Evolutionary conservation across 2,113 vertebrate species (phyloP).

Genomic region (Hippocampus zosterae): DNA sequence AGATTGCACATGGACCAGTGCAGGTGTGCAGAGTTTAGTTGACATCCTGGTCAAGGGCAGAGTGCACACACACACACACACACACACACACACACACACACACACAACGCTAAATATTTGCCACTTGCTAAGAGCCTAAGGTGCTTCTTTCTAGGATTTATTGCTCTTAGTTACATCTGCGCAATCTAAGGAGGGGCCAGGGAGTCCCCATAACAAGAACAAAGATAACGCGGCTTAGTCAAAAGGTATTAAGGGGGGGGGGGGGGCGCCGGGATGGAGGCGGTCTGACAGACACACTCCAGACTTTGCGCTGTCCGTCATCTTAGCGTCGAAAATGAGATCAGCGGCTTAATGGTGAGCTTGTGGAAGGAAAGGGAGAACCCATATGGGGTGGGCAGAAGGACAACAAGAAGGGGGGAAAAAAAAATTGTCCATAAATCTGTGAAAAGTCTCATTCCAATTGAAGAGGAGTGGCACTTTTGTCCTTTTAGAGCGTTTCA

Average conservation of each 20-base stretch:
- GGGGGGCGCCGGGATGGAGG: not conserved
- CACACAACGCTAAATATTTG: slow-evolving; percentile 46
- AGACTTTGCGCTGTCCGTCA: slow-evolving; percentile 26
- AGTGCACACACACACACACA: slow-evolving; percentile 32
- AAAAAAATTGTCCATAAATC: slow-evolving; percentile 13
- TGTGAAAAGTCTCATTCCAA: slow-evolving; percentile 28
- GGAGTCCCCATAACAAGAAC: not conserved
- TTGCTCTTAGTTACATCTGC: not conserved
- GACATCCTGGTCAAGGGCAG: slow-evolving; percentile 67
- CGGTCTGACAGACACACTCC: slow-evolving; percentile 15
- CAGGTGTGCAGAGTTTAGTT: slow-evolving; percentile 58
- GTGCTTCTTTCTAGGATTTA: not conserved
- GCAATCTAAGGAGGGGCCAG: not conserved
- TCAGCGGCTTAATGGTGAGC: slow-evolving; percentile 38
- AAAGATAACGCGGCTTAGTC: not conserved
- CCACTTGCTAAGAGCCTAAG: slow-evolving; percentile 29
- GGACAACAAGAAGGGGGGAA: not conserved
- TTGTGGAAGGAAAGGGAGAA: slow-evolving; percentile 1
- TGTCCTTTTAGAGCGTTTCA: slow-evolving; percentile 47
- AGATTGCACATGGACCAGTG: not conserved
- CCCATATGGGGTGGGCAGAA: not conserved
- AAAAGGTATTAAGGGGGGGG: not conserved
- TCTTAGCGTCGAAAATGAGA: slow-evolving; percentile 34
- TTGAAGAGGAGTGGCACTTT: slow-evolving; percentile 35
- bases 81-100: slow-evolving; percentile 35